Evolutionary conservation across 2,113 vertebrate species (phyloP), one percentile per base, ranked within the genome.

Genomic region (Clarias batrachus): DNA sequence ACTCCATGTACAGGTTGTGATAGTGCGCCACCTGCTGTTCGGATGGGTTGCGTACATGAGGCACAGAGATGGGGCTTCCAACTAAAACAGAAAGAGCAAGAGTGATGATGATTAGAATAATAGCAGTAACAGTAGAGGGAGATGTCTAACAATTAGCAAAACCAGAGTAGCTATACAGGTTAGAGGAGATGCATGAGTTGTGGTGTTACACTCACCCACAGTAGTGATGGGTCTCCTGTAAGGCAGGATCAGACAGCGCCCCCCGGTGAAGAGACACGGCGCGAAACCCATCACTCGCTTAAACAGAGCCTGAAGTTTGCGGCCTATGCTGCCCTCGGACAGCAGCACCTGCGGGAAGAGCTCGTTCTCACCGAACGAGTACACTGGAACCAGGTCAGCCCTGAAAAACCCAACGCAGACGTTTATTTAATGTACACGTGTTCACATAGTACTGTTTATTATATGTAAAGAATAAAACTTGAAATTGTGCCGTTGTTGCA

Each of bases 321-420:
- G 90, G 12, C 91, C 91, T 2, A 94, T 23, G 62, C 94, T 95
- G 23, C 90, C 93, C 0, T 93, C 89, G 0, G 89, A 30, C 30
- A 96, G 94, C 41, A 89, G 54, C 80, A 96, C 92, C 89, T 95
- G 90, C 60, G 63, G 84, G 77, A 95, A 97, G 73, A 96, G 70
- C 16, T 96, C 95, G 1, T 95, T 97, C 93, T 97, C 96, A 2
- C 96, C 96, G 1, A 96, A 97, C 21, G 94, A 93, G 92, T 96
- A 97, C 16, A 96, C 91, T 0, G 96, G 96, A 41, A 96, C 96
- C 88, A 97, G 91, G 86, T 96, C 94, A 5, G 95, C 96, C 80
- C 96, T 97, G 92, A 48, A 84, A 48, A 77, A 70, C 13, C 83
- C 27, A 9, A 68, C 27, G 59, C 81, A 0, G 70, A 25, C 48